These are phyloP conservation scores for Bettongia penicillata DNA, from an alignment of 2,113 vertebrate genomes.

Conservation along the genomic window DNA sequence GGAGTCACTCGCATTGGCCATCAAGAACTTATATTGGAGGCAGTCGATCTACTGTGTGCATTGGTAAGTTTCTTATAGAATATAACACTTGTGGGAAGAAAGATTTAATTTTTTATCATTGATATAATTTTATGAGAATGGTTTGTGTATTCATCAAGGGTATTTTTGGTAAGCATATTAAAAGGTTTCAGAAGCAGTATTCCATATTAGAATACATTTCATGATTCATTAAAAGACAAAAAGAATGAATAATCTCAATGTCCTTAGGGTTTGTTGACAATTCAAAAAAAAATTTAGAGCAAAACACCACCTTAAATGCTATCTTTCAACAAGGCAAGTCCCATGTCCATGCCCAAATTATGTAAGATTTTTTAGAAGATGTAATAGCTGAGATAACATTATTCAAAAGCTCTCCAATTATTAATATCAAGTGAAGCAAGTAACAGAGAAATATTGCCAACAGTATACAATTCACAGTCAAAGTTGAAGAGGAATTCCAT, in stretches of 20 bases:
- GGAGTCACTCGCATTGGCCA: constrained; percentile 97
- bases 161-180: background rate
- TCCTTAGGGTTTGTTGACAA: background rate
- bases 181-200: background rate
- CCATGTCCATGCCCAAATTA: background rate
- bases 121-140: background rate
- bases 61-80: constrained; percentile 87
- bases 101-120: constrained; percentile 2
- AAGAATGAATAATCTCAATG: background rate
- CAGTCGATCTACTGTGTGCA: constrained; percentile 96
- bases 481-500: background rate
- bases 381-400: background rate
- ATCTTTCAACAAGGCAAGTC: background rate
- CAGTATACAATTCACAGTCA: background rate
- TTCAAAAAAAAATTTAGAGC: background rate
- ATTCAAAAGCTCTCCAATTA: background rate
- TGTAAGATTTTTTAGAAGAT: background rate
- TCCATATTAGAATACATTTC: background rate
- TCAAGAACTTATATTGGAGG: constrained; percentile 98
- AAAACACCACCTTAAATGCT: background rate
- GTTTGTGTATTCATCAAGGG: background rate
- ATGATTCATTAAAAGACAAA: background rate
- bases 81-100: background rate
- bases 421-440: background rate
- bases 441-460: background rate